Evolutionary conservation across 2,797 vertebrate genomes (phyloP).

Genomic region (Enoplosus armatus): DNA sequence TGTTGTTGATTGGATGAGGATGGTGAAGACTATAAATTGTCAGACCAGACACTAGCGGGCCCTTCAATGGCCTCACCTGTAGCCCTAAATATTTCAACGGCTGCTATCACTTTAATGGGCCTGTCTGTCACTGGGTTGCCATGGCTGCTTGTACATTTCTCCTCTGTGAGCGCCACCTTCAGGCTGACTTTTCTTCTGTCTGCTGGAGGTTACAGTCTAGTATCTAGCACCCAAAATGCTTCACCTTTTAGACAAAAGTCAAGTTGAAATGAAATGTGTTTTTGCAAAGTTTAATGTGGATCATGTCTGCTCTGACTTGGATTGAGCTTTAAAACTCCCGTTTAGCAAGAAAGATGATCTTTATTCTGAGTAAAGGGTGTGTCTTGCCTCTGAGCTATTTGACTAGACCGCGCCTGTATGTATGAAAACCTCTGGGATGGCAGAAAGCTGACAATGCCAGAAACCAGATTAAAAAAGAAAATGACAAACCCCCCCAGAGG

Average conservation of each 20-base stretch:
- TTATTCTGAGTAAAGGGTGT: constrained; percentile 55
- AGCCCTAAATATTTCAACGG: constrained; percentile 75
- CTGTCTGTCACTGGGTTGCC: constrained; percentile 53
- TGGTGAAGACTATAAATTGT: constrained; percentile 41
- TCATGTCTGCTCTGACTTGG: neutral
- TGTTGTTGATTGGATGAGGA: constrained; percentile 31
- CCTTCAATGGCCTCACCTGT: constrained; percentile 57
- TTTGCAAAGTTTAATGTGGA: neutral
- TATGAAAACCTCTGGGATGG: constrained; percentile 50
- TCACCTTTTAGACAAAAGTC: neutral
- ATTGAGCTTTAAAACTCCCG: constrained; percentile 17
- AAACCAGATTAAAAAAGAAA: constrained; percentile 56
- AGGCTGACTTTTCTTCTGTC: neutral
- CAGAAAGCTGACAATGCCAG: constrained; percentile 38
- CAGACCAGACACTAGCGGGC: constrained; percentile 34
- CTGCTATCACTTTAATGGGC: constrained; percentile 66
- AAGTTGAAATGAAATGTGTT: neutral
- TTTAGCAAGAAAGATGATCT: constrained; percentile 44
- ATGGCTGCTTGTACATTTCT: constrained; percentile 42
- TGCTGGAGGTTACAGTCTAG: neutral
- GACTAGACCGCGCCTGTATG: constrained; percentile 61
- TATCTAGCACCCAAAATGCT: neutral
- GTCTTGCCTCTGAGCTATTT: constrained; percentile 57
- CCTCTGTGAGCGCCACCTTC: constrained; percentile 8
- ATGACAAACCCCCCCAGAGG: constrained; percentile 33